These are phyloP conservation scores for Phalacrocorax aristotelis DNA, from an alignment of 2,113 vertebrate genomes.

Conservation along the genomic window DNA sequence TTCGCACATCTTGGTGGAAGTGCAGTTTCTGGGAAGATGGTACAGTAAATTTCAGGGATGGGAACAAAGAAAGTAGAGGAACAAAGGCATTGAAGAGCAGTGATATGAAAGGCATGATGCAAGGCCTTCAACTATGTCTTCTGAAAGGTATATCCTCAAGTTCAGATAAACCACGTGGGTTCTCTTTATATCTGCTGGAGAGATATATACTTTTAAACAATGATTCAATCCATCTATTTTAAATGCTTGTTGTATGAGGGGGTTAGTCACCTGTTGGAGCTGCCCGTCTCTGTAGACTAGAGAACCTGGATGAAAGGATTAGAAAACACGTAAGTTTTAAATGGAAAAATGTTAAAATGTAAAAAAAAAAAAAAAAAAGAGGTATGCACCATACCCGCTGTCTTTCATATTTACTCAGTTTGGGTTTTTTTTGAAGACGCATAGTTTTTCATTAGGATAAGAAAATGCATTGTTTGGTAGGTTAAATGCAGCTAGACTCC, in stretches of 20 bases:
- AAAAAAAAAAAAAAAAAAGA: background rate
- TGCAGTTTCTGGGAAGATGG: background rate
- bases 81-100: background rate
- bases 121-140: background rate
- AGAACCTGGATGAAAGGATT: background rate
- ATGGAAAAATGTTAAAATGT: background rate
- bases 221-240: background rate
- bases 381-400: accelerated
- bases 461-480: background rate
- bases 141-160: background rate
- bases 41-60: background rate
- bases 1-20: background rate
- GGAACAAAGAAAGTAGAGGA: background rate
- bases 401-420: background rate
- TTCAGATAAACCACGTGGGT: background rate
- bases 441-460: background rate
- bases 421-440: background rate
- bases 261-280: background rate
- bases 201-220: background rate
- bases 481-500: background rate
- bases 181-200: background rate
- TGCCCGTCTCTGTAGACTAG: background rate
- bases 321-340: background rate
- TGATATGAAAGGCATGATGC: background rate
- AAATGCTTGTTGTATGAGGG: background rate